A percentile compares a stretch with the other conserved stretches of the same genome.
phyloP scores from a whole-genome alignment of 2,888 invertebrate species.

The Pheosia gnoma region DNA sequence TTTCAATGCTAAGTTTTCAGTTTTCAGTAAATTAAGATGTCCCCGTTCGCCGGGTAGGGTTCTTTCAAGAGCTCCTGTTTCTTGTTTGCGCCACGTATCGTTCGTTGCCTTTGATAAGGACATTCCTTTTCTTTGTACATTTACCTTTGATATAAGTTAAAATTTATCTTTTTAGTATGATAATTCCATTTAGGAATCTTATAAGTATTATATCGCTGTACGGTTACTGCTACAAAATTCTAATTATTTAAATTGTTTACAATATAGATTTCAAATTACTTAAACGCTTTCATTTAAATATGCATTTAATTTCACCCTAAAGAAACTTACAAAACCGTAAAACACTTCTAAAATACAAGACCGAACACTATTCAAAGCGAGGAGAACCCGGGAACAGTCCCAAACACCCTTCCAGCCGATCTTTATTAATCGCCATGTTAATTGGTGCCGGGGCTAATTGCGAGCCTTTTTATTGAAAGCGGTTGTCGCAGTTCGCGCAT shows the following conservation, averaged over 20 bases:
- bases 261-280: background rate
- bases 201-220: too few relatives aligned
- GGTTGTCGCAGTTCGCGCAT: constrained; percentile 23
- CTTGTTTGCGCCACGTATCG: constrained; percentile 4
- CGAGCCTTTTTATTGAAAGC: constrained; percentile 40
- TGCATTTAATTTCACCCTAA: background rate
- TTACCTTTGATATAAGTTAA: background rate
- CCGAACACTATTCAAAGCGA: background rate
- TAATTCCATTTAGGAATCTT: too few relatives aligned
- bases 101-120: background rate
- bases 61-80: background rate
- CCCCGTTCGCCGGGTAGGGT: constrained; percentile 9
- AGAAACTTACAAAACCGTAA: background rate
- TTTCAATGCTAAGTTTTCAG: constrained; percentile 37
- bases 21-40: constrained; percentile 38
- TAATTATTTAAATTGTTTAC: too few relatives aligned
- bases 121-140: background rate
- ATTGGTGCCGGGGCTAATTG: constrained; percentile 35
- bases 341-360: background rate
- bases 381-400: constrained; percentile 19
- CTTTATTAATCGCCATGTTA: constrained; percentile 34
- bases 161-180: background rate
- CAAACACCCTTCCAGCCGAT: constrained; percentile 18
- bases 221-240: too few relatives aligned
- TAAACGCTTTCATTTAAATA: background rate